phyloP scores from a whole-genome alignment of 2,888 invertebrate genomes.

The Drosophila hamatofila region DNA sequence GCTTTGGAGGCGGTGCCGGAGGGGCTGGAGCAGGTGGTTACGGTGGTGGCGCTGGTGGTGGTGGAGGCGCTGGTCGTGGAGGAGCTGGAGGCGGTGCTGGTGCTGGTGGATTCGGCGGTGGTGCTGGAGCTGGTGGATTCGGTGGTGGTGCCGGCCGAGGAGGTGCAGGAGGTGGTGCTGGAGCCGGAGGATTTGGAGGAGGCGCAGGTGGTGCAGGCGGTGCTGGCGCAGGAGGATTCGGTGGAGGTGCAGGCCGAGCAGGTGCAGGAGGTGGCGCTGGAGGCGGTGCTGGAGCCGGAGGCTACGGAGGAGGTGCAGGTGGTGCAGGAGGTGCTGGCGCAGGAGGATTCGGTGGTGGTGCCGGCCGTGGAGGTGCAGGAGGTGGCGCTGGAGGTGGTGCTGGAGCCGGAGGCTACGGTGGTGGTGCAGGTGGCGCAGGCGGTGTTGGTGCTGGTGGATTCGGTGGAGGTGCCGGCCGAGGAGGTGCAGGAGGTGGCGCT shows the following conservation, averaged over 20 bases:
- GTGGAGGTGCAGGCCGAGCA: slow-evolving; percentile 2
- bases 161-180: slow-evolving; percentile 15
- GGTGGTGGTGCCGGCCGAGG: slow-evolving; percentile 35
- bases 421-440: slow-evolving; percentile 6
- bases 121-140: slow-evolving; percentile 33
- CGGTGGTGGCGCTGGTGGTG: slow-evolving; percentile 15
- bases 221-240: slow-evolving; percentile 82
- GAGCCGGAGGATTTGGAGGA: slow-evolving; percentile 12
- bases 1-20: not conserved
- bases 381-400: slow-evolving; percentile 12
- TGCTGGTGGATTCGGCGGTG: slow-evolving; percentile 13
- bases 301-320: not conserved
- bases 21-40: slow-evolving; percentile 27
- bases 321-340: not conserved
- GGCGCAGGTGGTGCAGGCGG: slow-evolving; percentile 12
- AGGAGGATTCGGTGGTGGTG: slow-evolving; percentile 23
- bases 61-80: slow-evolving; percentile 30
- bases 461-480: slow-evolving; percentile 19
- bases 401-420: slow-evolving; percentile 4
- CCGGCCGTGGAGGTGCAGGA: slow-evolving; percentile 42
- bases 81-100: slow-evolving; percentile 41
- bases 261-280: slow-evolving; percentile 28
- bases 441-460: slow-evolving; percentile 20
- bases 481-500: slow-evolving; percentile 9
- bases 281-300: too few relatives aligned